phyloP scores from a whole-genome alignment of 2,797 vertebrate species.

The Lacerta bilineata region DNA sequence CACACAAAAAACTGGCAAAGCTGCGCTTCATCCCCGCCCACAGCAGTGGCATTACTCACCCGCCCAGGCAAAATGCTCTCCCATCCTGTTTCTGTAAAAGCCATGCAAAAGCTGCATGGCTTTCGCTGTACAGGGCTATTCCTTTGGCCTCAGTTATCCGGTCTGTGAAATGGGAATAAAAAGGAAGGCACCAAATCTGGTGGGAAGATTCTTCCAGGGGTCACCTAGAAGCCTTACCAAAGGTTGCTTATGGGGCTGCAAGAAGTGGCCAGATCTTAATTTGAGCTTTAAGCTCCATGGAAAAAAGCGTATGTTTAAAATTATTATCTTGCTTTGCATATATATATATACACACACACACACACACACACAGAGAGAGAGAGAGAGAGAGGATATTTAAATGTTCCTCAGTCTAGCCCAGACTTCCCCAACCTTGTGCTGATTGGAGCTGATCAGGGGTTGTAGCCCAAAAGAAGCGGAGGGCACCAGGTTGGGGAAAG shows the following conservation, averaged over 20 bases:
- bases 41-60: constrained; percentile 1
- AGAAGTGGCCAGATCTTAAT: fast-evolving
- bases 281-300: background rate
- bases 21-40: background rate
- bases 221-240: background rate
- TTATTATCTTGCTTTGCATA: background rate
- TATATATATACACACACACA: background rate
- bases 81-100: background rate
- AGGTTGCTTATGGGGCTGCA: background rate
- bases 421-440: too few relatives aligned
- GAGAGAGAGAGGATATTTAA: too few relatives aligned
- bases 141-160: too few relatives aligned
- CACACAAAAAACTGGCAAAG: background rate
- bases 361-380: background rate
- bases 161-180: background rate
- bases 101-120: too few relatives aligned
- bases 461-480: background rate
- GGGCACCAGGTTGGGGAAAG: too few relatives aligned
- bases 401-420: background rate
- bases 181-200: background rate
- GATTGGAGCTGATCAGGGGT: background rate
- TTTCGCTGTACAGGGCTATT: background rate
- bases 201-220: background rate
- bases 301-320: background rate
- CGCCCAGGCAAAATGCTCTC: fast-evolving